Conservation (phyloP, 35 echinoderm and acorn worm species). For the Nesometra sesokonis region DNA sequence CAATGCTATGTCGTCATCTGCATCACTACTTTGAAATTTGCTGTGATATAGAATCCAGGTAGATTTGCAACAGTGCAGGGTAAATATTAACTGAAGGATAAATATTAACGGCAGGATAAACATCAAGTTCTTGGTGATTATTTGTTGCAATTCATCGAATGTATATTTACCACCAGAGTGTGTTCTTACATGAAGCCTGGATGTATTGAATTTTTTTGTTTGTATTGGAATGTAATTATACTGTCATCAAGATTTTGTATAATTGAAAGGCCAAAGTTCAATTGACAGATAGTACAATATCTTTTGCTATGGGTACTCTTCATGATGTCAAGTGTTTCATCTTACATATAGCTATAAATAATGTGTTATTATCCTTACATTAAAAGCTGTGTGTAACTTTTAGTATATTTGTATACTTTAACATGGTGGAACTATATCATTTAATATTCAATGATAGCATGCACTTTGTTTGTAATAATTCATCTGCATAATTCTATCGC, state of each 20-base stretch:
- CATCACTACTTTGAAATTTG: not conserved
- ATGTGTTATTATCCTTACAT: too few species aligned
- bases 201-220: not conserved
- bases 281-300: not conserved
- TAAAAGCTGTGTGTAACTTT: too few species aligned
- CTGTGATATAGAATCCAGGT: not conserved
- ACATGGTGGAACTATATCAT: not conserved
- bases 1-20: not conserved
- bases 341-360: too few species aligned
- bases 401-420: not conserved
- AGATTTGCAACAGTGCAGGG: too few species aligned
- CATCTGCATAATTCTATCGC: not conserved
- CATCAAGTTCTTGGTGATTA: too few species aligned
- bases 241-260: not conserved
- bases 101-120: too few species aligned
- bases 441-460: not conserved
- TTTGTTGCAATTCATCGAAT: too few species aligned
- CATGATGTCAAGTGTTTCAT: too few species aligned
- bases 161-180: too few species aligned
- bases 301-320: too few species aligned
- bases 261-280: not conserved
- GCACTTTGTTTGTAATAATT: not conserved
- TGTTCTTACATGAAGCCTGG: not conserved
- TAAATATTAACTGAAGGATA: too few species aligned
- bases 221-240: not conserved